These are phyloP conservation scores for Marronus borbonicus DNA, from an alignment of 2,888 invertebrate genomes.

Conservation along the genomic window DNA sequence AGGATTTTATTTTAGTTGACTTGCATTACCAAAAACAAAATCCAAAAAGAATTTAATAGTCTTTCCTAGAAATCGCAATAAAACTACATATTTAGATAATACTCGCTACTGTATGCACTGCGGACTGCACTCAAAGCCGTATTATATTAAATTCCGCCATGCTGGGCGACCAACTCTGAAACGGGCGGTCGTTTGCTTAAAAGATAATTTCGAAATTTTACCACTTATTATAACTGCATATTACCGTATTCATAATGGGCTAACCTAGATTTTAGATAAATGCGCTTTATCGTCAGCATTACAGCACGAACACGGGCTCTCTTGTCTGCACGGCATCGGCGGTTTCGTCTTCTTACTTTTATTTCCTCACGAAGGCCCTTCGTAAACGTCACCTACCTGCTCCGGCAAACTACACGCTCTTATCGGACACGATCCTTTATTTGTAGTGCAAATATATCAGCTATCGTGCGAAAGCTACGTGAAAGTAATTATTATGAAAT, in stretches of 20 bases:
- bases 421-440: background rate
- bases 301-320: background rate
- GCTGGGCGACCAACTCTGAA: background rate
- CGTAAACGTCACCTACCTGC: conserved; percentile 5
- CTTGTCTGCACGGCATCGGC: background rate
- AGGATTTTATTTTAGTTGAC: no score
- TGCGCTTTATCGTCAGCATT: conserved; percentile 21
- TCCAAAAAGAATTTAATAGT: no score
- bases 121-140: background rate
- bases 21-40: no score
- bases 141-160: conserved; percentile 36
- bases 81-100: background rate
- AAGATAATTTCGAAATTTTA: conserved; percentile 41
- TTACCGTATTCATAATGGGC: conserved; percentile 10
- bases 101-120: background rate
- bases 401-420: background rate
- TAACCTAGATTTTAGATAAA: conserved; percentile 1
- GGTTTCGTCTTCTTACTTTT: conserved; percentile 22
- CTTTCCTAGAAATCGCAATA: background rate
- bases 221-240: conserved; percentile 32
- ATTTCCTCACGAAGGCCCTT: conserved; percentile 6
- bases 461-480: conserved; percentile 17
- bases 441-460: conserved; percentile 6
- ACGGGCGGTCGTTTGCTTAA: conserved; percentile 26
- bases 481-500: conserved; percentile 28